phyloP scores from a whole-genome alignment of 1,140 invertebrate species.

The Sycobia sp. region DNA sequence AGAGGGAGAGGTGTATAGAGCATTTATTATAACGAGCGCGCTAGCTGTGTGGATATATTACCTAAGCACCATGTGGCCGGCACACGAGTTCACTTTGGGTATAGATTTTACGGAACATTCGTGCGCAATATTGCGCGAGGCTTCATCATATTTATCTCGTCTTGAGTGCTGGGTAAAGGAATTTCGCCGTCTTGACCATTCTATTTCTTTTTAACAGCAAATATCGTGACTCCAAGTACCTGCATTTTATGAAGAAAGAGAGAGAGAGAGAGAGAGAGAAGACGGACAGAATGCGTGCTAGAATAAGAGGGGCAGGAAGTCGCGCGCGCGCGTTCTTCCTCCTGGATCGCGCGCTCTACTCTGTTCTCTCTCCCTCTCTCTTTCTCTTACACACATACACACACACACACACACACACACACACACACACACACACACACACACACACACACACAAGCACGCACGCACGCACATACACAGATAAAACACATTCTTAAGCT shows the following conservation, averaged over 20 bases:
- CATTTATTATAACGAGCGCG: no score
- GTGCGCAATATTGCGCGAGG: neutral
- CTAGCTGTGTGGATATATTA: no score
- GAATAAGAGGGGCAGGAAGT: slow-evolving; percentile 9
- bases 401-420: neutral
- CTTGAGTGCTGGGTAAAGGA: no score
- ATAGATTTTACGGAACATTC: no score
- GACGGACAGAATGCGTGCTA: neutral
- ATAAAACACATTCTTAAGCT: no score
- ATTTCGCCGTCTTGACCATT: no score
- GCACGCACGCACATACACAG: no score
- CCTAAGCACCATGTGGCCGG: slow-evolving; percentile 29
- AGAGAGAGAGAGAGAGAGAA: neutral
- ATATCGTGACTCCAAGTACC: neutral
- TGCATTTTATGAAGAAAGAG: neutral
- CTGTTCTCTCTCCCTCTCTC: neutral
- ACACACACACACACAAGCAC: no score
- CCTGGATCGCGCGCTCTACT: neutral
- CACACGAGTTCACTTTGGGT: neutral
- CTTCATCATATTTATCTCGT: neutral
- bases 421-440: no score
- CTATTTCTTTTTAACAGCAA: no score
- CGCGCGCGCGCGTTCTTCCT: slow-evolving; percentile 5
- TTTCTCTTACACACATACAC: no score
- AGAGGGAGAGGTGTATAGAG: slow-evolving; percentile 4